Percentiles rank a stretch among this genome's conserved stretches.
Conservation (phyloP, 2,888 invertebrate genomes). For the Diplazon laetatorius region DNA sequence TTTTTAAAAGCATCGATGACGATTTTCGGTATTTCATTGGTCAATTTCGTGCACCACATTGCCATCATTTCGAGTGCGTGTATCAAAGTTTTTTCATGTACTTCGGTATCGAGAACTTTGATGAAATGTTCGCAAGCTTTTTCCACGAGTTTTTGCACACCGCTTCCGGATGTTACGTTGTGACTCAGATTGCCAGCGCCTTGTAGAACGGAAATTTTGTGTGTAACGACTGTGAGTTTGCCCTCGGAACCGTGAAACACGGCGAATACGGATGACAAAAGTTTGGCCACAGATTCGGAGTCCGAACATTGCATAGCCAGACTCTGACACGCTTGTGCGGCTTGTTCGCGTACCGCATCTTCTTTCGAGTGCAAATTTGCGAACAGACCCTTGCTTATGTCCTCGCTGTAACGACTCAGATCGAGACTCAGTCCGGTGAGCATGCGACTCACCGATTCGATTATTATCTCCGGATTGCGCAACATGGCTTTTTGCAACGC, state of each 20-base stretch:
- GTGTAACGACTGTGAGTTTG: constrained; percentile 93
- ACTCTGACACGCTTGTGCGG: constrained; percentile 88
- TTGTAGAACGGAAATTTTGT: constrained; percentile 93
- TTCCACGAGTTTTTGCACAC: constrained; percentile 85
- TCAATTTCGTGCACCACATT: constrained; percentile 89
- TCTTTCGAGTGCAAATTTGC: constrained; percentile 94
- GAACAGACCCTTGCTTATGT: constrained; percentile 93
- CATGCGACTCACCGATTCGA: constrained; percentile 91
- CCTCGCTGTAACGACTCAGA: constrained; percentile 90
- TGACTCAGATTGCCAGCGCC: constrained; percentile 90
- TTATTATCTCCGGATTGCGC: constrained; percentile 95
- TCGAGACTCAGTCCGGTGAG: constrained; percentile 89
- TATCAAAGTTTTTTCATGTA: constrained; percentile 95
- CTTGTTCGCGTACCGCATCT: constrained; percentile 89
- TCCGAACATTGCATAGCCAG: constrained; percentile 90
- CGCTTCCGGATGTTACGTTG: constrained; percentile 86
- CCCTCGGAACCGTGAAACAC: constrained; percentile 95
- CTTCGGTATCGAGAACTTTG: constrained; percentile 92
- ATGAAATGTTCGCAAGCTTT: constrained; percentile 87
- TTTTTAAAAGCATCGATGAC: constrained; percentile 89
- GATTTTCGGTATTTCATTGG: constrained; percentile 86
- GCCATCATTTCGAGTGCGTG: constrained; percentile 92
- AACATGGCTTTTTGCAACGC: constrained; percentile 95
- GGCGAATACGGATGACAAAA: constrained; percentile 89
- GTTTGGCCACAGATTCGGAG: constrained; percentile 86